Base-by-base conservation (phyloP, 2,113 vertebrate species). In the Halichoeres trimaculatus region DNA sequence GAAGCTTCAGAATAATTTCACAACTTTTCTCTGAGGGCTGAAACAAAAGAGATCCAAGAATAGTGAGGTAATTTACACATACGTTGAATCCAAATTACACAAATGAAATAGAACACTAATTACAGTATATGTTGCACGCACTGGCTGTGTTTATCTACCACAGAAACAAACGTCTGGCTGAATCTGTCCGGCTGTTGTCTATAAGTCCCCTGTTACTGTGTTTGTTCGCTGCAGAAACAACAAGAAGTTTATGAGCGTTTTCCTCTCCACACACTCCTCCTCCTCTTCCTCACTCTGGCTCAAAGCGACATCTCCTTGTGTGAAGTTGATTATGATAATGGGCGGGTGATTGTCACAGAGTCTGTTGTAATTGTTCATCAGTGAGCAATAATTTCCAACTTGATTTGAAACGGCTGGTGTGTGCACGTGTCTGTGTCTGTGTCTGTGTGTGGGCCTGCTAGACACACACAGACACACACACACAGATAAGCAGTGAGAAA, bases 251-350 rank as follows among this genome's bases (percentile, higher is more conserved):
- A 6, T 10, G 38, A 19, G 60, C 30, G 17, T 58, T 61, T 59
- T 62, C 24, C 24, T 30, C 26, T 50, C 34, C 38, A 35, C 19
- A 36, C 12, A 10, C 47, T 57, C 38, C 56, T 65, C 38, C 56
- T 65, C 45, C 35, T 67, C 40, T 22, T 35, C 17, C 48, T 61
- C 48, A 17, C n/a, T 57, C 47, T 51, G 0, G 8, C 48, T 51
- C 36, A 38, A 64, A 69, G 55, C 41, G 7, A 5, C 38, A 23
- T 59, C 57, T 70, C 73, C 69, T 85, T 26, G 53, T 77, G 72
- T 74, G 54, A 88, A 72, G 76, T 68, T 85, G 80, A 88, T 87
- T 85, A 71, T 70, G 61, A 82, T 74, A 52, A 85, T 75, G 72
- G 70, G 67, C 4, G 24, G 19, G 76, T 74, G 82, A 85, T 80